Evolutionary conservation across 2,888 invertebrate genomes (phyloP), one percentile per base, ranked within the genome.

Genomic region (Acrocyrtus sp.): DNA sequence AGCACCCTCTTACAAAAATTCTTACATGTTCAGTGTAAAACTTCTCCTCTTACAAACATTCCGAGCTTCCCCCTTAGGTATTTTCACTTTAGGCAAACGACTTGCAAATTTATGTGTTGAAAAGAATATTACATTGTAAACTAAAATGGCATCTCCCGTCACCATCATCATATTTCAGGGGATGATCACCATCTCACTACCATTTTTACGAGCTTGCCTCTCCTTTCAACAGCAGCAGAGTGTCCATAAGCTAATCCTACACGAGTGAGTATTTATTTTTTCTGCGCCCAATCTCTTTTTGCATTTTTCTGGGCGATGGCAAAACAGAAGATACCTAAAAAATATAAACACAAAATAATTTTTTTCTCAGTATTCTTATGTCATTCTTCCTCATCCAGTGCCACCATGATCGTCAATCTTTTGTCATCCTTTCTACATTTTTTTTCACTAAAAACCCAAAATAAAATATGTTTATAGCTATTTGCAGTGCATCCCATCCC

Each of bases 401-500:
- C 67, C 67, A 67, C 67, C 67, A 67, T 67, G 67, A 67, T 67
- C 67, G 67, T 67, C 67, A 60, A 67, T 60, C 67, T 67, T 58
- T 60, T 67, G 51, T 51, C 50, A 57, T 39, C 26, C 15, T 19
- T 15, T 56, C 2, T 22, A 19, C 27, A 29, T 29, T 56, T 29
- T 54, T 34, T 54, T 34, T 21, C 8, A 39, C n/a, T 53, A 53
- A 53, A 53, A 53, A 47, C 47, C 50, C 27, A 19, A 53, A 53
- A 63, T 63, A 43, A 63, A 61, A 61, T 61, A 50, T 61, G 51
- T 62, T 63, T 53, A 63, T 63, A 53, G 63, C 53, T n/a, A n/a
- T n/a, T n/a, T n/a, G n/a, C n/a, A n/a, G n/a, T n/a, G 29, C 53
- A 48, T 34, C 51, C 43, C 53, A 63, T 63, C 43, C 29, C 27